Base-by-base conservation (phyloP, 2,113 vertebrate species). In the Lonchura striata region DNA sequence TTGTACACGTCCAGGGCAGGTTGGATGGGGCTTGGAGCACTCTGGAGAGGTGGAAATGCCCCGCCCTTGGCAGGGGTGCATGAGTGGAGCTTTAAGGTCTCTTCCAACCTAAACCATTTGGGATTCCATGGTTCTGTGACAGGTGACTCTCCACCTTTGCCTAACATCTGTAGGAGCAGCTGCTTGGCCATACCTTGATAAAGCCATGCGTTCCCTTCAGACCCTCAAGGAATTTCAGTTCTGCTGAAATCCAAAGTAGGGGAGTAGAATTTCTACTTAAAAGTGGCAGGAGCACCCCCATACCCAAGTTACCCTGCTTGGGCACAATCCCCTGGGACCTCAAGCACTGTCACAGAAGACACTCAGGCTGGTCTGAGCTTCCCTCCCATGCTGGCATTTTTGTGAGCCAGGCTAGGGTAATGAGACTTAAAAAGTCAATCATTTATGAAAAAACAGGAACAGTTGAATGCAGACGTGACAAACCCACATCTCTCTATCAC, bases 401-500 rank as follows among this genome's bases (percentile, higher is more conserved):
- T 69, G 3, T n/a, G 74, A 53, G 13, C 70, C 71, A 74, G 68
- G 47, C 39, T 54, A 69, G 41, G 54, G 42, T 9, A 79, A 53
- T 10, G 47, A 72, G 76, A 37, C 82, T 92, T 0, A 28, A 72
- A 42, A 82, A 61, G 88, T 94, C 87, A 88, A 75, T 97, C 11
- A 94, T 89, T 92, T 69, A 53, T 72, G 50, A 75, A 56, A 50
- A 61, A 95, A 50, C 53, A 50, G 31, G 74, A 71, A 25, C 10
- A 68, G 56, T 47, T 68, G 69, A 87, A 53, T 56, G 78, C 78
- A 92, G 80, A 89, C 0, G 2, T 92, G 91, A 94, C 88, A 93
- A 92, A 57, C n/a, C 35, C 59, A 35, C 75, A 47, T 46, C 82
- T 42, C 64, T 90, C 95, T 31, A 72, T 95, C 86, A 79, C 76